Evolutionary conservation across 2,113 vertebrate genomes (phyloP).

Genomic region (Haplotaxodon microlepis): DNA sequence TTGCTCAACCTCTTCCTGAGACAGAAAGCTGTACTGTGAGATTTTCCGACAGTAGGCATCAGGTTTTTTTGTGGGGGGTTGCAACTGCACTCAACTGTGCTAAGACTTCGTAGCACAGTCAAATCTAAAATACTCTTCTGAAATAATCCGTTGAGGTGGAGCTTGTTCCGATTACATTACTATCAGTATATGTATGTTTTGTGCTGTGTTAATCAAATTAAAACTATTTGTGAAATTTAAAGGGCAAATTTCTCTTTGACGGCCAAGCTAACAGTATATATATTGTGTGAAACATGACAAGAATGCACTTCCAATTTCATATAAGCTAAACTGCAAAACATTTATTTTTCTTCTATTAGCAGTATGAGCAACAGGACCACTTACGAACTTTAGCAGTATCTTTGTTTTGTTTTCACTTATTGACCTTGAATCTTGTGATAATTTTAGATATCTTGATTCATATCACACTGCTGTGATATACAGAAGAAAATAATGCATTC

Average conservation of each 20-base stretch:
- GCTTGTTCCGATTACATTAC: neutral
- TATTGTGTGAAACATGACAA: neutral
- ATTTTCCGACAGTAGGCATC: neutral
- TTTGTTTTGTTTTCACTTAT: neutral
- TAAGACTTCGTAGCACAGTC: neutral
- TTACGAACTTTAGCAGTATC: too few relatives aligned
- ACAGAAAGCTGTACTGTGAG: neutral
- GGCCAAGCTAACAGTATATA: neutral
- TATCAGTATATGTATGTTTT: neutral
- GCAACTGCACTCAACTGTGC: neutral
- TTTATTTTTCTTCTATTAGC: neutral
- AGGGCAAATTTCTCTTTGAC: neutral
- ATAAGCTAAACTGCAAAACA: neutral
- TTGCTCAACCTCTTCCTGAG: constrained; percentile 5
- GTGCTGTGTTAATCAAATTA: neutral
- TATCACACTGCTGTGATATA: neutral
- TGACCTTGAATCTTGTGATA: neutral
- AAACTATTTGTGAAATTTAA: neutral
- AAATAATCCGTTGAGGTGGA: neutral
- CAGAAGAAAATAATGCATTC: neutral
- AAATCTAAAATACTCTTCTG: neutral
- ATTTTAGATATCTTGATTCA: neutral
- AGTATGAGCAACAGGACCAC: neutral
- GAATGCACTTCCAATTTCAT: neutral
- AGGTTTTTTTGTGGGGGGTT: too few relatives aligned